Evolutionary conservation across 2,113 vertebrate genomes (phyloP).

Genomic region (Tenebrosternarchus preto): DNA sequence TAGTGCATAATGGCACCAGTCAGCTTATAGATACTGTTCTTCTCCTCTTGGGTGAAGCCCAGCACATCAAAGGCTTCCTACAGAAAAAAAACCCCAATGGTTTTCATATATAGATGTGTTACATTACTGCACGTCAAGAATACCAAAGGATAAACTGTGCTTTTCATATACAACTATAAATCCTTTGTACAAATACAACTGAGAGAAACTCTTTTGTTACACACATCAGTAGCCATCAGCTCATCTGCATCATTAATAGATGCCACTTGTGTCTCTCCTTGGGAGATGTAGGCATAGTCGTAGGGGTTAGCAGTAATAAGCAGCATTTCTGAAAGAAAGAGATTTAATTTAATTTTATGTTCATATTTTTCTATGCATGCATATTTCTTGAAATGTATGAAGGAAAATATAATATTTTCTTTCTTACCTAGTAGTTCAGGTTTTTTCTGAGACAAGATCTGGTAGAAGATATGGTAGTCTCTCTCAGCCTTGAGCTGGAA

Average conservation of each 20-base stretch:
- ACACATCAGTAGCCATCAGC: slow-evolving; percentile 52
- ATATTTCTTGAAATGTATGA: background rate
- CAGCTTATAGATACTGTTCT: no score
- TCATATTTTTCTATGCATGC: background rate
- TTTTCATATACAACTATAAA: background rate
- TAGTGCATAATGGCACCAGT: no score
- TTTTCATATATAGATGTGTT: background rate
- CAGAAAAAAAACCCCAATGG: background rate
- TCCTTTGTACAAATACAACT: background rate
- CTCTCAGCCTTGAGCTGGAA: slow-evolving; percentile 90
- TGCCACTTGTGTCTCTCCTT: slow-evolving; percentile 70
- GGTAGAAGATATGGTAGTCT: slow-evolving; percentile 94
- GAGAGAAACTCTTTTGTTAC: slow-evolving; percentile 48
- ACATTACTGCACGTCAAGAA: background rate
- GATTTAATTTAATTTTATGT: slow-evolving; percentile 61
- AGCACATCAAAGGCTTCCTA: background rate
- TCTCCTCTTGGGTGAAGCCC: no score
- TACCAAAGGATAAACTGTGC: background rate
- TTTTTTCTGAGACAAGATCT: slow-evolving; percentile 88
- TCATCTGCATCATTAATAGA: slow-evolving; percentile 62
- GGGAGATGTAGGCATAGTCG: slow-evolving; percentile 70
- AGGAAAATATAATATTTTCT: background rate
- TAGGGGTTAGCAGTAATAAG: slow-evolving; percentile 72
- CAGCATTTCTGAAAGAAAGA: slow-evolving; percentile 64
- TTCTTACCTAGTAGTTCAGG: slow-evolving; percentile 82